Conservation (phyloP, 1,140 invertebrate genomes). For the Saxidomus purpurata region DNA sequence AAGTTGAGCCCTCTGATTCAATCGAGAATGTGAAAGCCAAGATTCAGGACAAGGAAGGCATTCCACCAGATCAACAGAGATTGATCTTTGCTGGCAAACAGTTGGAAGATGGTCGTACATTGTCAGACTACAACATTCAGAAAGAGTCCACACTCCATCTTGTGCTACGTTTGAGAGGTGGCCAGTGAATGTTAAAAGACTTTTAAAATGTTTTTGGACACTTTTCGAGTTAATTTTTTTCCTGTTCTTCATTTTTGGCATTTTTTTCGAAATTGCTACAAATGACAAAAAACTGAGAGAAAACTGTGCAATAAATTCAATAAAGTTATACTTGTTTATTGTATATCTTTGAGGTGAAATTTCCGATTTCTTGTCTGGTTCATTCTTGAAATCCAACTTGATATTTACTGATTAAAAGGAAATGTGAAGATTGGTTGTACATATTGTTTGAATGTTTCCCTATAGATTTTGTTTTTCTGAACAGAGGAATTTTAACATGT, state of each 20-base stretch:
- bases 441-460: too few relatives aligned
- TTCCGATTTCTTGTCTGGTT: too few relatives aligned
- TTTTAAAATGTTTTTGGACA: not conserved
- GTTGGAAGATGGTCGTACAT: slow-evolving; percentile 84
- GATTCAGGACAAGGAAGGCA: slow-evolving; percentile 92
- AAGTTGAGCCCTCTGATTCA: slow-evolving; percentile 96
- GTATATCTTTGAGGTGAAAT: too few relatives aligned
- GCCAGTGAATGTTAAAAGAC: slow-evolving; percentile 79
- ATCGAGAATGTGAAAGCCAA: slow-evolving; percentile 98
- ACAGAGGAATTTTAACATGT: too few relatives aligned
- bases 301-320: slow-evolving; percentile 32
- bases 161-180: slow-evolving; percentile 90
- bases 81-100: slow-evolving; percentile 87
- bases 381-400: too few relatives aligned
- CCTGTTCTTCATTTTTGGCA: slow-evolving; percentile 39
- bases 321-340: not conserved
- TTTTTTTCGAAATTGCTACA: too few relatives aligned
- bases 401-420: too few relatives aligned
- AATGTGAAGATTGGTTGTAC: too few relatives aligned
- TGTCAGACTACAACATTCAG: slow-evolving; percentile 94
- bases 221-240: not conserved
- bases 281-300: not conserved
- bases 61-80: slow-evolving; percentile 94
- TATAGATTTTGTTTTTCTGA: too few relatives aligned
- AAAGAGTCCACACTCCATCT: slow-evolving; percentile 91